Percentiles rank a stretch among this genome's conserved stretches.
Conservation (phyloP, 2,113 vertebrate genomes). For the Microtus oregoni region DNA sequence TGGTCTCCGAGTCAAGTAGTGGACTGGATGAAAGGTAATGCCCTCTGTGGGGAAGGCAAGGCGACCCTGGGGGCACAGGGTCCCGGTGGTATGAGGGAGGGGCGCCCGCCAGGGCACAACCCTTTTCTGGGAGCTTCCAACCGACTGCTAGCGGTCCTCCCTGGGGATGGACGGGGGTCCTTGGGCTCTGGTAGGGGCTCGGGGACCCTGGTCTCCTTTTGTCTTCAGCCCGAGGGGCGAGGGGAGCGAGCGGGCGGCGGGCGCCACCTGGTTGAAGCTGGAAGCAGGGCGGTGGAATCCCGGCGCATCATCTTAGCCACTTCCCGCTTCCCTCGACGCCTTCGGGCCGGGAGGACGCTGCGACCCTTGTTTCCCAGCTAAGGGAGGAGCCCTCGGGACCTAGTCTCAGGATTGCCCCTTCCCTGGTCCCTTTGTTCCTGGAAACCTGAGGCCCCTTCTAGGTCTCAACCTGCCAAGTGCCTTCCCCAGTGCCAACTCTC, state of each 20-base stretch:
- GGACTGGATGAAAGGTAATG: conserved; percentile 95
- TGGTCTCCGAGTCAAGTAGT: conserved; percentile 94
- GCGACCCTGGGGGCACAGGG: conserved; percentile 28
- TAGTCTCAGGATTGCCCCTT: background rate
- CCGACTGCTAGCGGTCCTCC: background rate
- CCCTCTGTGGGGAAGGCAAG: background rate
- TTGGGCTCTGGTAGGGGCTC: background rate
- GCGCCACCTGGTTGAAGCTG: conserved; percentile 35
- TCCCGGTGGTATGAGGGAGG: conserved; percentile 27
- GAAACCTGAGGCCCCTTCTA: conserved; percentile 68
- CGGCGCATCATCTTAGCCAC: background rate
- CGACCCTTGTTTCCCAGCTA: background rate
- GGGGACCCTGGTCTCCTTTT: conserved; percentile 61
- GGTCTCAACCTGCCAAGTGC: conserved; percentile 61
- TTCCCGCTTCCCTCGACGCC: background rate
- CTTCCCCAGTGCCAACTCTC: conserved; percentile 71
- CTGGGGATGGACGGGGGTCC: background rate
- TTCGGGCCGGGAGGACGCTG: background rate
- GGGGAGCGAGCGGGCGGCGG: conserved; percentile 42
- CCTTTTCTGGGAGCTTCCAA: conserved; percentile 8
- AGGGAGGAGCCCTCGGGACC: conserved; percentile 22
- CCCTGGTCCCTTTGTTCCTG: conserved; percentile 75
- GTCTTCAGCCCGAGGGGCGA: conserved; percentile 58
- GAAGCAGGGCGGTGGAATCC: conserved; percentile 74
- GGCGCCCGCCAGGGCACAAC: background rate